Percentiles rank a stretch among this genome's conserved stretches.
Conservation (phyloP, 23 tunicate genomes). For the Halocynthia aurantium region DNA sequence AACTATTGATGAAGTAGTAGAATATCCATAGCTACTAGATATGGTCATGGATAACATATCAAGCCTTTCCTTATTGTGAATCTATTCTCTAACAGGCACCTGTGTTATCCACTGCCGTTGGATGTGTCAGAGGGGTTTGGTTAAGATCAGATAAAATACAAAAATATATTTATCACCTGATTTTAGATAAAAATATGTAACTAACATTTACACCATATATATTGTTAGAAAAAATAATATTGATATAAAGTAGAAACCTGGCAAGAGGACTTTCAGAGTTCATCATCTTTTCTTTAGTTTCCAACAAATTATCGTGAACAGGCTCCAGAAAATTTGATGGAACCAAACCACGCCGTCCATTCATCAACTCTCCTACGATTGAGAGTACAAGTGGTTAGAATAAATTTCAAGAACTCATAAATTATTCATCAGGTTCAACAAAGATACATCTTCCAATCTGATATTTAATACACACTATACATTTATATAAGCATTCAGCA, state of each 20-base stretch:
- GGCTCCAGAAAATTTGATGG: conserved; percentile 89
- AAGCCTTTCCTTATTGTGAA: too few species aligned
- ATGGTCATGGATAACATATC: too few species aligned
- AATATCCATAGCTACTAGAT: not conserved
- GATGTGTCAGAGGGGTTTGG: too few species aligned
- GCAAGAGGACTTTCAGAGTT: not conserved
- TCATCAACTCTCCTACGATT: conserved; percentile 55
- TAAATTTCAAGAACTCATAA: not conserved
- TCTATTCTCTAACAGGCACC: too few species aligned
- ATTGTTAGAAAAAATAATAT: too few species aligned
- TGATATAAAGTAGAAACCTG: too few species aligned
- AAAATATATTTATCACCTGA: too few species aligned
- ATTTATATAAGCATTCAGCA: not conserved
- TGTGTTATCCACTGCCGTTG: too few species aligned
- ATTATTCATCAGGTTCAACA: not conserved
- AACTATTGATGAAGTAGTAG: not conserved
- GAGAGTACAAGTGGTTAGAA: not conserved
- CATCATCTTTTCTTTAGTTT: not conserved
- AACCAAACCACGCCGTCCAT: conserved; percentile 79
- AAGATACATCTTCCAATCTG: not conserved
- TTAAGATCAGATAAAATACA: too few species aligned
- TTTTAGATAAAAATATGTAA: too few species aligned
- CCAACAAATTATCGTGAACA: conserved; percentile 25
- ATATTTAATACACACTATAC: not conserved
- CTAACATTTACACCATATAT: too few species aligned